Evolutionary conservation across 2,797 vertebrate species (phyloP), one percentile per base, ranked within the genome.

Genomic region (Tapirus indicus): DNA sequence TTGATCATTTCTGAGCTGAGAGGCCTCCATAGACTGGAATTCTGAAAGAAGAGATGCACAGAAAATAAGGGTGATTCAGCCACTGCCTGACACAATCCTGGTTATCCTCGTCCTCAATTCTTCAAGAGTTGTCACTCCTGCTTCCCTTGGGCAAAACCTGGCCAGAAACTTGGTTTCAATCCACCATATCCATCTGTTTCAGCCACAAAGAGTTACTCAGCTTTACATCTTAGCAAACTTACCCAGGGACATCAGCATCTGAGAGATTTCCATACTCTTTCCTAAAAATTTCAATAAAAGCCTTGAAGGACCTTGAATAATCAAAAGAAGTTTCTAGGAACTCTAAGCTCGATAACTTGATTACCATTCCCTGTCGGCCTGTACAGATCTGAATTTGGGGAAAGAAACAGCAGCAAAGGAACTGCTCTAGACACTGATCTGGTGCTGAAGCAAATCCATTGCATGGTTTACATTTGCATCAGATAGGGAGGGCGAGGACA

Each of bases 271-370:
- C 97, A 94, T 96, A 97, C 98, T 98, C 97, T 98, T 96, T 97
- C 68, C 84, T 80, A 32, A 80, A 60, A 58, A 47, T 17, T 60
- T 20, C n/a, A 32, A 4, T 80, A 68, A 93, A 99, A 99, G 99
- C 98, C 93, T 49, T 84, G 32, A 94, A 64, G 83, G 60, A 38
- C 54, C 27, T 92, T 95, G 96, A 96, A 88, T 74, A 38, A 97
- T 97, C 95, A 71, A 93, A 97, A 88, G 98, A 96, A 98, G 98
- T 97, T 97, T 95, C 98, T 98, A 99, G 97, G 99, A 99, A 99
- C 98, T 98, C 98, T 99, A 98, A 99, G 99, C 99, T 99, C 99
- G 99, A 97, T 95, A 97, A 97, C 98, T 98, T 98, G 98, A 97
- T 98, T 98, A 95, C 98, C 97, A 98, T 98, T 82, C 98, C 98